These are phyloP conservation scores for Onychomys torridus DNA, from an alignment of 2,797 vertebrate species.

Conservation along the genomic window DNA sequence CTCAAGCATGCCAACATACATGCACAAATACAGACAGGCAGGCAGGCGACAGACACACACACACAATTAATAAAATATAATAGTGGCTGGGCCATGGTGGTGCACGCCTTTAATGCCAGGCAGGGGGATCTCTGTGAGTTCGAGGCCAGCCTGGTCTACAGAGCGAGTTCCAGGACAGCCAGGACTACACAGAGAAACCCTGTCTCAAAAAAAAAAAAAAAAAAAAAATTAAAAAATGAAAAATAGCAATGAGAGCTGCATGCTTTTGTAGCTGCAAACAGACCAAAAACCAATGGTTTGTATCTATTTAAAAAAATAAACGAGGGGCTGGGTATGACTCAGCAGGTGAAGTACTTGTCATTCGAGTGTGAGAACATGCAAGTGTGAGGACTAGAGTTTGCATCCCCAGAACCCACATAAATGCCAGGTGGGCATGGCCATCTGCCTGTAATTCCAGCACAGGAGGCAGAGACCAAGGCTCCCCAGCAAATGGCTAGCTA, in stretches of 20 bases:
- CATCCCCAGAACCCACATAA: background rate
- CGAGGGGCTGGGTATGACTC: background rate
- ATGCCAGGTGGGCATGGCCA: background rate
- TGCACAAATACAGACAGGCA: background rate
- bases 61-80: background rate
- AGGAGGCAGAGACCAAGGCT: background rate
- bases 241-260: no score
- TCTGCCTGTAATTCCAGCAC: background rate
- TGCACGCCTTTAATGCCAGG: background rate
- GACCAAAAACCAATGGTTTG: background rate
- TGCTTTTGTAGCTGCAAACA: background rate
- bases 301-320: background rate
- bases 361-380: background rate
- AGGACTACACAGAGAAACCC: background rate
- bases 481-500: background rate
- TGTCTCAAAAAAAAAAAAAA: background rate
- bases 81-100: background rate
- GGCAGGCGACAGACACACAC: background rate
- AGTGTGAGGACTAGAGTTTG: background rate
- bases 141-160: background rate
- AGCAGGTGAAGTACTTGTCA: background rate
- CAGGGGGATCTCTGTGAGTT: background rate
- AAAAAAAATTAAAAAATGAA: background rate
- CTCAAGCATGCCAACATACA: background rate
- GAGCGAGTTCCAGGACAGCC: background rate